Evolutionary conservation across 1,140 invertebrate genomes (phyloP), one percentile per base, ranked within the genome.

Genomic region (Camponotus vicinus): DNA sequence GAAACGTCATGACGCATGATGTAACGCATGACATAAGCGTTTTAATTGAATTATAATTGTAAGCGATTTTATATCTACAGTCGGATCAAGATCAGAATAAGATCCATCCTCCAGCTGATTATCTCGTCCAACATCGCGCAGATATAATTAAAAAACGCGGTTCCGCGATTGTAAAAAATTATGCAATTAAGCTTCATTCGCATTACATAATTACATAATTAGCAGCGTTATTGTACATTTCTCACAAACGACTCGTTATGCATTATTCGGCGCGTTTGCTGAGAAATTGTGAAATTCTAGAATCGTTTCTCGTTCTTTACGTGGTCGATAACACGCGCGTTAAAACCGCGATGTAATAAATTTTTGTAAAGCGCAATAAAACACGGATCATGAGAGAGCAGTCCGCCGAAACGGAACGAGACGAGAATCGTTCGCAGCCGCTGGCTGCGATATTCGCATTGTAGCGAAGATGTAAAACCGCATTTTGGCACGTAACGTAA

Each of bases 401-500:
- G 37, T 13, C 27, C 40, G 55, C 61, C 67, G 69, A 83, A 45
- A 59, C 13, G 18, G 27, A 61, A 45, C 40, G 55, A 83, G 11
- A 40, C 32, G 42, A 61, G 64, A 63, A 21, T 40, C 79, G 21
- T 13, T 18, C 27, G 55, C 32, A 32, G 21, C 45, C 34, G 59
- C 5, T 34, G 71, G 18, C 11, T 42, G 59, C 71, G 34, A 34
- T 42, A 64, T 76, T 77, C 71, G 42, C 64, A 52, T 42, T 69
- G 45, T 69, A 69, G 37, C 37, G 32, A 37, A 57, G 70, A 55
- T 57, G 86, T 83, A 86, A 92, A 90, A 37, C 90, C 89, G 76
- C 86, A 88, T 92, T 92, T 93, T 89, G 86, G 86, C 92, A 93
- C 91, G 92, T 93, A 92, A 89, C 64, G 84, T 86, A 90, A 92